Base-by-base conservation (phyloP, 2,113 vertebrate species). In the Herpailurus yagouaroundi region DNA sequence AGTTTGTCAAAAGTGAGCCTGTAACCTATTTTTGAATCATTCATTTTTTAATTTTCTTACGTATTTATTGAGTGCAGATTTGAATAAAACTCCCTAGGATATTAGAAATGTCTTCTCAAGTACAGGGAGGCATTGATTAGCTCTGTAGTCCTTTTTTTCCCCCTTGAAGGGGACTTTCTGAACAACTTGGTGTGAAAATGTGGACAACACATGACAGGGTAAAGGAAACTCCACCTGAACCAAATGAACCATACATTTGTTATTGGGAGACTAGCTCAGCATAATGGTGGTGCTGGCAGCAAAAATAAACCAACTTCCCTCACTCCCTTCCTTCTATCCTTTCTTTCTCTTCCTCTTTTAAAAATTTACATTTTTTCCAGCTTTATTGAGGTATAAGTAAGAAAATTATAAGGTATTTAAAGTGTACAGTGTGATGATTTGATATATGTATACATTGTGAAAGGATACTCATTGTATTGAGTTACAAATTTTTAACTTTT, bases 21-120 rank as follows among this genome's bases (percentile, higher is more conserved):
- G 9, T 80, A 76, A 38, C 48, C 64, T 91, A 86, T 66, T 93
- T 92, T 76, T 92, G 80, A 95, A 66, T 76, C 52, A 55, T 80
- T 96, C 21, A 57, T 80, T 95, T 96, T 85, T 81, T 79, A 79
- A 4, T 48, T 76, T 76, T 91, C 16, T 84, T 83, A 31, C 9
- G 29, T 88, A 86, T 93, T 94, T 89, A 73, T 90, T 89, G 81
- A 95, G 23, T 95, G 11, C 64, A 91, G 41, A 92, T 93, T 81
- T 60, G 18, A 95, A n/a, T 76, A 18, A 91, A 79, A 84, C 36
- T 95, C 4, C 66, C n/a, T 93, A 95, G 50, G 82, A 81, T 88
- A 91, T 87, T 93, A 29, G 36, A 92, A 87, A 71, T 57, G 16
- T 38, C 68, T 93, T 92, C 74, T 89, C 14, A 74, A 82, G 14